These are phyloP conservation scores for Thamnophis sirtalis DNA, from an alignment of 2,113 vertebrate genomes.

Conservation along the genomic window DNA sequence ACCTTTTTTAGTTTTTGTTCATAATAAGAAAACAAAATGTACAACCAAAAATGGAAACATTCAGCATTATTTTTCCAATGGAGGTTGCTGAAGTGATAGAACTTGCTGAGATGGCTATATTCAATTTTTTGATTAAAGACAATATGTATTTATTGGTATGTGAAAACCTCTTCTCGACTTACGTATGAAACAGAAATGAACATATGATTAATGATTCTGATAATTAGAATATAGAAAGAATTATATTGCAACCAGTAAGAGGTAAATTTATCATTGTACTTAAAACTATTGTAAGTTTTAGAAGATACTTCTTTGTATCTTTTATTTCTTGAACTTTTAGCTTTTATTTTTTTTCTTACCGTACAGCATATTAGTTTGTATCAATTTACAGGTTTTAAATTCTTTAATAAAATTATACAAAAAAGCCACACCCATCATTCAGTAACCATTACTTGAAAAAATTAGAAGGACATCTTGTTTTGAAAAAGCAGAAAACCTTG, in stretches of 20 bases:
- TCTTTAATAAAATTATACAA: background rate
- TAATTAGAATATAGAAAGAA: background rate
- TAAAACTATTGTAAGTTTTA: background rate
- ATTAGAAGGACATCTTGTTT: background rate
- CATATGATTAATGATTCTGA: background rate
- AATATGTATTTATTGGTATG: background rate
- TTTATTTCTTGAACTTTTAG: background rate
- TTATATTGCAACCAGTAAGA: background rate
- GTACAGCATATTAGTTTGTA: background rate
- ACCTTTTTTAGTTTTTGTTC: background rate
- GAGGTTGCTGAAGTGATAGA: background rate
- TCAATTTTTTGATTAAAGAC: background rate
- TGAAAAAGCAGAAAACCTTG: background rate
- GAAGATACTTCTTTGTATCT: background rate
- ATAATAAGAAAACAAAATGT: background rate
- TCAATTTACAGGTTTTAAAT: background rate
- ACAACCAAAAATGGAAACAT: background rate
- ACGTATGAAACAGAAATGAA: background rate
- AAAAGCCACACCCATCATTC: background rate
- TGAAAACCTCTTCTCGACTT: background rate
- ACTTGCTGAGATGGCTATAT: background rate
- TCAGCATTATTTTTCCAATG: too few species aligned
- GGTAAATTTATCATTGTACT: background rate
- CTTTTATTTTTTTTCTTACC: background rate
- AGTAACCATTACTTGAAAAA: background rate